Percentiles rank a stretch among this genome's conserved stretches.
Evolutionary conservation across 1,140 invertebrate genomes (phyloP).

Genomic region (Calephelis nemesis): DNA sequence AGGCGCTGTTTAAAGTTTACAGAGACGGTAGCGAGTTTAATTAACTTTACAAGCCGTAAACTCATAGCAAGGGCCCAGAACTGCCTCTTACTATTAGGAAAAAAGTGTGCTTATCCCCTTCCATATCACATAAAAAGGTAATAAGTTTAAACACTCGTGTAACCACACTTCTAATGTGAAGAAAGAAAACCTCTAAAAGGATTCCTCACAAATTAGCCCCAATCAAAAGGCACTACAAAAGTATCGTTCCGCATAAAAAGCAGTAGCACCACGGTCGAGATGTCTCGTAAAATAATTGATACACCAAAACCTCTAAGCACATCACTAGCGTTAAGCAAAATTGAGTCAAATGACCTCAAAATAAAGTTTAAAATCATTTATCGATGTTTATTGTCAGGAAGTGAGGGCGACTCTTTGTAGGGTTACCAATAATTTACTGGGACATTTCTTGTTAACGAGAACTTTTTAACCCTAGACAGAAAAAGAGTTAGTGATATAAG

Average conservation of each 20-base stretch:
- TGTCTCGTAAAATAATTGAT: slow-evolving; percentile 8
- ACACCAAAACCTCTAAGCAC: slow-evolving; percentile 2
- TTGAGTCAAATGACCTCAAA: neutral
- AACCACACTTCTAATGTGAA: too few species aligned
- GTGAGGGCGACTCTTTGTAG: neutral
- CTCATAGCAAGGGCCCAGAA: too few species aligned
- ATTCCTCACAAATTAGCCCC: neutral
- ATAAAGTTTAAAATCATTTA: neutral
- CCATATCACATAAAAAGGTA: too few species aligned
- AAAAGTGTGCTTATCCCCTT: too few species aligned
- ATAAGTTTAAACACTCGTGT: too few species aligned
- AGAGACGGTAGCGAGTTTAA: too few species aligned
- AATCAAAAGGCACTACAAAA: slow-evolving; percentile 3
- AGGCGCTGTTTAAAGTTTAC: too few species aligned
- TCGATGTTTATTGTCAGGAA: neutral
- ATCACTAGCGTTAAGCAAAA: neutral
- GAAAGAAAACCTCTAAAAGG: neutral
- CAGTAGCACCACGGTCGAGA: slow-evolving; percentile 7
- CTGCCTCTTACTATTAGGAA: too few species aligned
- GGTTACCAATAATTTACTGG: neutral
- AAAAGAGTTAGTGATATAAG: too few species aligned
- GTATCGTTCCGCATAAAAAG: slow-evolving; percentile 4
- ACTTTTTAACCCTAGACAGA: neutral
- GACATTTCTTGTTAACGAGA: neutral
- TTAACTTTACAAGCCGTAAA: too few species aligned